Conservation (phyloP, 1,140 invertebrate genomes). For the Gonioctena quinquepunctata region DNA sequence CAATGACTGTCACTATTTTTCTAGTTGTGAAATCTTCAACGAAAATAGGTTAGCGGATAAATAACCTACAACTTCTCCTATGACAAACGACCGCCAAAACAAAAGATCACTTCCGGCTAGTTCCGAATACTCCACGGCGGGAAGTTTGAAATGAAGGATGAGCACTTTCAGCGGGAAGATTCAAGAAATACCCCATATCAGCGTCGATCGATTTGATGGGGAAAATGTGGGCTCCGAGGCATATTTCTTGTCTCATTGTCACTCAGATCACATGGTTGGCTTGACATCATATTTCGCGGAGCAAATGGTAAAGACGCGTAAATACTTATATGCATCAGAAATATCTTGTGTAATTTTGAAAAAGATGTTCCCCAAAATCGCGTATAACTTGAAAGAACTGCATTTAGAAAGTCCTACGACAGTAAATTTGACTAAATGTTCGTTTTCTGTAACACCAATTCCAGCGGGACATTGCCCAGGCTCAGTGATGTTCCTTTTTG, state of each 20-base stretch:
- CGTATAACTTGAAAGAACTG: slow-evolving; percentile 49
- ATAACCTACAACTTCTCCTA: slow-evolving; percentile 45
- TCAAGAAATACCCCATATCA: slow-evolving; percentile 65
- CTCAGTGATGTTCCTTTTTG: slow-evolving; percentile 75
- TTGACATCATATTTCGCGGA: slow-evolving; percentile 49
- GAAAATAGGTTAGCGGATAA: slow-evolving; percentile 47
- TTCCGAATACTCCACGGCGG: slow-evolving; percentile 11
- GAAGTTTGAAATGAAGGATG: slow-evolving; percentile 53
- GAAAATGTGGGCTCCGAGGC: slow-evolving; percentile 58
- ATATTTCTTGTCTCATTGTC: slow-evolving; percentile 72
- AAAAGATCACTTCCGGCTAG: slow-evolving; percentile 18
- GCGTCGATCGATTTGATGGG: slow-evolving; percentile 64
- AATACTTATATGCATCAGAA: slow-evolving; percentile 57
- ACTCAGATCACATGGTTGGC: slow-evolving; percentile 70
- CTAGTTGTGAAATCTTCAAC: slow-evolving; percentile 19
- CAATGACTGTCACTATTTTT: slow-evolving; percentile 11
- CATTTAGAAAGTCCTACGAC: slow-evolving; percentile 38
- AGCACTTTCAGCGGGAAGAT: slow-evolving; percentile 66
- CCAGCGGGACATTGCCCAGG: slow-evolving; percentile 74
- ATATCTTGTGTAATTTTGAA: slow-evolving; percentile 55
- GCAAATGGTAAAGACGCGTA: slow-evolving; percentile 37
- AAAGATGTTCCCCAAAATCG: slow-evolving; percentile 29
- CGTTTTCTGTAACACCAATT: slow-evolving; percentile 62
- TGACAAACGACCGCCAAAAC: slow-evolving; percentile 45
- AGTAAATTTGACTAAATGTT: slow-evolving; percentile 34